Base-by-base conservation (phyloP, 2,113 vertebrate species). In the Cyphotilapia sp. region DNA sequence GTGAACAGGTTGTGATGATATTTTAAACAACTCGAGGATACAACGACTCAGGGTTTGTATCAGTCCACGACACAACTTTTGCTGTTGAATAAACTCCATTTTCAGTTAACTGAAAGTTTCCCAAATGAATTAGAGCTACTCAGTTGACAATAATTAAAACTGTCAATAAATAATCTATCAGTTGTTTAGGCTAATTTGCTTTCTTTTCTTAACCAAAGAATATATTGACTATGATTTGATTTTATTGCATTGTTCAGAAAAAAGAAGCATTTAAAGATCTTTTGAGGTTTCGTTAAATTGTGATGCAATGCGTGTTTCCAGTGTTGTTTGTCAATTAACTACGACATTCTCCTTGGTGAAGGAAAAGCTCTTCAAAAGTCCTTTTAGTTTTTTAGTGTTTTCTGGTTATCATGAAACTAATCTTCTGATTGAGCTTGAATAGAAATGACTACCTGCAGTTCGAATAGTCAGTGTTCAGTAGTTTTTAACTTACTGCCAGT, bases 311-410 rank as follows among this genome's bases (percentile, higher is more conserved):
- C 22, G 0, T 71, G 19, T 71, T 71, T 71, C 38, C 2, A 0
- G n/a, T 71, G 38, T 71, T 71, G n/a, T 42, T 42, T 45, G 38
- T 71, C 38, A 42, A 16, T 71, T 71, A 71, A 71, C 8, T 24
- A 42, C 2, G 0, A 27, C 38, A 71, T 16, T 24, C n/a, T 38
- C 38, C 3, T 42, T 0, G 0, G 38, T 24, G 66, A 42, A 71
- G 38, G 2, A 71, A 42, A 24, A 42, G n/a, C 8, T 71, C 35
- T 24, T 71, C n/a, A 9, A 71, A 16, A 9, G 35, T n/a, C 35
- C 3, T n/a, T 38, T 66, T n/a, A 1, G 4, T 2, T 8, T 66
- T 66, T 38, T 19, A 1, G 59, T 35, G 59, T 38, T 66, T 71
- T 42, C 35, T 42, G 66, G 66, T 71, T 24, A 71, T 9, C 66